These are phyloP conservation scores for Acanthurus leucopareius DNA, from an alignment of 2,797 vertebrate species.

Conservation along the genomic window DNA sequence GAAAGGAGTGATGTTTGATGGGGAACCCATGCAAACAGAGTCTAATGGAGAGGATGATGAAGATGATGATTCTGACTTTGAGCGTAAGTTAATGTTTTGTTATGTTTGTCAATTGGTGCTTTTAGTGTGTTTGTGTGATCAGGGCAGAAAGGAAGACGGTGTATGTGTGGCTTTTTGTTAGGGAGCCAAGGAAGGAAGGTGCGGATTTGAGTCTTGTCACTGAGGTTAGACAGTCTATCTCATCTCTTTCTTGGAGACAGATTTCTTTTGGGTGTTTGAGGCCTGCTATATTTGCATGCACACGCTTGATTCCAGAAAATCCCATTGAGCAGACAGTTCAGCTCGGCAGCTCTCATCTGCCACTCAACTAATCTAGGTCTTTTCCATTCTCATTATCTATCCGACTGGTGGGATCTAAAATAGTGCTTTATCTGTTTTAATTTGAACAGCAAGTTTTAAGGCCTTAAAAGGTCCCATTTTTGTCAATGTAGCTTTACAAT, in stretches of 20 bases:
- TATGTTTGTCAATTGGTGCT: constrained; percentile 10
- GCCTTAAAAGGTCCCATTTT: background rate
- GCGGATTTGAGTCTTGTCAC: constrained; percentile 10
- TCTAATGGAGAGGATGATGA: constrained; percentile 91
- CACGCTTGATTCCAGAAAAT: constrained; percentile 23
- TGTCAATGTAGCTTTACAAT: background rate
- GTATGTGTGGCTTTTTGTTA: too few species aligned
- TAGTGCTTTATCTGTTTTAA: background rate
- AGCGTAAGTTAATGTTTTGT: constrained; percentile 85
- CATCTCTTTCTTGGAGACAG: background rate
- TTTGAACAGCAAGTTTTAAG: constrained; percentile 10
- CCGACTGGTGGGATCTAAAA: constrained; percentile 12
- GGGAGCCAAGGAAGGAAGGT: background rate
- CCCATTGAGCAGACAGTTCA: constrained; percentile 23
- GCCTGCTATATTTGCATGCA: constrained; percentile 20
- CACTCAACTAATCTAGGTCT: constrained; percentile 33
- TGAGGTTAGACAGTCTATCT: background rate
- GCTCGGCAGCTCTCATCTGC: constrained; percentile 20
- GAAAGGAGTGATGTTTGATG: constrained; percentile 91
- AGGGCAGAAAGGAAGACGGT: background rate
- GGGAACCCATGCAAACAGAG: constrained; percentile 93
- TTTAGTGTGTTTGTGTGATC: background rate
- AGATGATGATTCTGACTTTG: constrained; percentile 93
- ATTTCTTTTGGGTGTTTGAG: constrained; percentile 17
- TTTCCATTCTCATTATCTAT: constrained; percentile 23